Evolutionary conservation across 2,888 invertebrate genomes (phyloP).

Genomic region (Pasiphila rectangulata): DNA sequence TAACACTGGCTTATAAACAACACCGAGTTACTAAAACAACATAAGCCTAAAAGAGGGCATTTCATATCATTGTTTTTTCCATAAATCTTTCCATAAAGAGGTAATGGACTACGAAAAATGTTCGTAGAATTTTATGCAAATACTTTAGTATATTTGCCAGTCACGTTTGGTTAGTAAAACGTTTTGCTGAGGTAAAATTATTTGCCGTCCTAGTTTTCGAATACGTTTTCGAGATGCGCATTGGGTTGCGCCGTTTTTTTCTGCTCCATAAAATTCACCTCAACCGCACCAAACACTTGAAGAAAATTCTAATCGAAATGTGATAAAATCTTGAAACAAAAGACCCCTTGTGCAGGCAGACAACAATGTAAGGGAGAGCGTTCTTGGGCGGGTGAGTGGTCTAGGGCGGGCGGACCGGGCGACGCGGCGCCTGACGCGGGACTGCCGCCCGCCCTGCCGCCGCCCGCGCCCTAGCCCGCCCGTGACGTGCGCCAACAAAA

Average conservation of each 20-base stretch:
- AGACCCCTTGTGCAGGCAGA: slow-evolving; percentile 19
- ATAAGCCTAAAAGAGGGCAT: too few species aligned
- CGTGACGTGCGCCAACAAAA: slow-evolving; percentile 66
- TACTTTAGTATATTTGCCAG: slow-evolving; percentile 2
- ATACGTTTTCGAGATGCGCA: slow-evolving; percentile 69
- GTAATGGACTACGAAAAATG: slow-evolving; percentile 5
- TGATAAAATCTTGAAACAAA: slow-evolving; percentile 12
- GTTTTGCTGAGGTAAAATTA: slow-evolving; percentile 32
- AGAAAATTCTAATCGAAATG: slow-evolving; percentile 19
- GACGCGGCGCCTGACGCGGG: slow-evolving; percentile 74
- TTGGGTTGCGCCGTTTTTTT: slow-evolving; percentile 66
- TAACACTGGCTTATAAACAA: too few species aligned
- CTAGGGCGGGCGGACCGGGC: slow-evolving; percentile 61
- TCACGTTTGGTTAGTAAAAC: slow-evolving; percentile 16
- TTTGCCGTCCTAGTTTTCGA: slow-evolving; percentile 55
- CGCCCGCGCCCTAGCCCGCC: slow-evolving; percentile 50
- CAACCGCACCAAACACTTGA: slow-evolving; percentile 23
- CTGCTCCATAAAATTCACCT: slow-evolving; percentile 53
- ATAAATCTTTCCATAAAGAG: slow-evolving; percentile 1
- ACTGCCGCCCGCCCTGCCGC: slow-evolving; percentile 67
- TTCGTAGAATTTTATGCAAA: slow-evolving; percentile 4
- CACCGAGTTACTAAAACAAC: too few species aligned
- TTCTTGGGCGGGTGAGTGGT: slow-evolving; percentile 44
- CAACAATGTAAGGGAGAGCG: slow-evolving; percentile 30
- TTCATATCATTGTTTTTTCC: not conserved